Evolutionary conservation across 2,888 invertebrate genomes (phyloP), one percentile per base, ranked within the genome.

Genomic region (Pristionchus exspectatus): DNA sequence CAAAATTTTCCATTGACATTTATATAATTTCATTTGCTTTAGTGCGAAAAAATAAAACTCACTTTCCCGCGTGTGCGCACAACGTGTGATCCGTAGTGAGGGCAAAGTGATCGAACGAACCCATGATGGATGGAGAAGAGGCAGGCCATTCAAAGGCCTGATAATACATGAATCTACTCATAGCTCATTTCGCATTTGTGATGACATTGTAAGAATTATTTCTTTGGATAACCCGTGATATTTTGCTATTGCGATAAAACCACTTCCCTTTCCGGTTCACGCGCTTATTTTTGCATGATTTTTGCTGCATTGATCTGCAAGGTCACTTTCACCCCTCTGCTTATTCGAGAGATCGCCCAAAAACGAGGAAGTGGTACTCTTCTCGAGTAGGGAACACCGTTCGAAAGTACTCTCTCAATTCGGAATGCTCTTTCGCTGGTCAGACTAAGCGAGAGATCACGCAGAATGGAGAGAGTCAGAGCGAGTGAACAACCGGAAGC

Each of bases 21-120:
- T 54, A 10, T 54, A 54, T 14, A 54, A 54, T 54, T 7, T 14
- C 9, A 54, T 54, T 54, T 14, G 14, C 14, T 54, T 54, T 54
- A n/a, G 54, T 54, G 54, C 54, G n/a, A 27, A 69, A 69, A 69
- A n/a, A n/a, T 27, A 27, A 27, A 21, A 77, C 91, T 59, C n/a
- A 93, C 91, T 92, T 92, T 63, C 92, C 92, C 86, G 92, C 92
- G 30, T 91, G 90, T 2, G 93, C 92, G 90, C 95, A 95, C 12
- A 94, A 91, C 72, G 93, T 93, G 85, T 95, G 93, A 90, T 95
- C 95, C 21, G 95, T 93, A 10, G 95, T 94, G 54, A 94, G 87
- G 3, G 95, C 95, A 9, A 94, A 94, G 66, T 92, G 92, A 33
- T 90, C 90, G 89, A 94, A 95, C 33, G 90, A 90, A 33, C 92